Conservation (phyloP, 2,113 vertebrate species). For the Nestor notabilis region DNA sequence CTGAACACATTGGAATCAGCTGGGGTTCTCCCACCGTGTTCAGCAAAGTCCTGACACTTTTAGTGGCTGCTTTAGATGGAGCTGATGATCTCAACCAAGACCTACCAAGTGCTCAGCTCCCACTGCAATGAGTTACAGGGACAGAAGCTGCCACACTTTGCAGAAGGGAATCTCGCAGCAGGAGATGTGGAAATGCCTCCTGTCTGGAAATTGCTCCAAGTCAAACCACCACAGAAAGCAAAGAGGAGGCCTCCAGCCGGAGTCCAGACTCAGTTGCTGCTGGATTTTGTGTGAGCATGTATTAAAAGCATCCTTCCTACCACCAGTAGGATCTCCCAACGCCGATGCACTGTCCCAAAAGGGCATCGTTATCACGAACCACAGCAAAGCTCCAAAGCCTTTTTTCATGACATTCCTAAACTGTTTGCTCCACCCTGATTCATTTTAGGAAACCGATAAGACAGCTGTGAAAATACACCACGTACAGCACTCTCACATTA, state of each 20-base stretch:
- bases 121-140: rapidly evolving
- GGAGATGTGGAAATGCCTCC: not conserved
- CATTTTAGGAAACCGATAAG: constrained; percentile 73
- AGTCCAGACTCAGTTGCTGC: not conserved
- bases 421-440: constrained; percentile 55
- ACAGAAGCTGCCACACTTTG: not conserved
- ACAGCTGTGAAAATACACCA: constrained; percentile 76
- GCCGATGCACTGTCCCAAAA: not conserved
- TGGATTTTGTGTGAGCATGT: not conserved
- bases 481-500: constrained; percentile 19
- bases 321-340: constrained; percentile 4
- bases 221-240: not conserved
- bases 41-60: too few relatives aligned
- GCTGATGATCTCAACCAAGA: not conserved
- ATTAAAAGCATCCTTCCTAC: not conserved
- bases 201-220: not conserved
- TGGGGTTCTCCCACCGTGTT: not conserved
- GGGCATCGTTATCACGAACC: constrained; percentile 44
- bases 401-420: constrained; percentile 47
- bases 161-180: not conserved
- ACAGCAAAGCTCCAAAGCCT: constrained; percentile 27
- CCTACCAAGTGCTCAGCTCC: not conserved
- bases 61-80: not conserved
- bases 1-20: not conserved
- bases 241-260: not conserved